These are phyloP conservation scores for Drosophila pseudotakahashii DNA, from an alignment of 2,888 invertebrate species.

Conservation along the genomic window DNA sequence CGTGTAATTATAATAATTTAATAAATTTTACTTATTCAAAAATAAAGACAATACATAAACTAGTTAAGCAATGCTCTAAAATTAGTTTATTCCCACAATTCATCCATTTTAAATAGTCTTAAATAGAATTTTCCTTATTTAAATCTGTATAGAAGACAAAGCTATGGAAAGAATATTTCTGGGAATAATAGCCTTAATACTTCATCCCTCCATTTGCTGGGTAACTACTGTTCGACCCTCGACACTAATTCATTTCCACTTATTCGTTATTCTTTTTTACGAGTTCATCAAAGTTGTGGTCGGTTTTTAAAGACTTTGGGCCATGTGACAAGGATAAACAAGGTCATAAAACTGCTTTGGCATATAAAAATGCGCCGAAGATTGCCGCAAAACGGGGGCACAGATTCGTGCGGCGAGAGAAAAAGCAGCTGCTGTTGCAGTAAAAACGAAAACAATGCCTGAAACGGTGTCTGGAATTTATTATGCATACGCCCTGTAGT, in stretches of 20 bases:
- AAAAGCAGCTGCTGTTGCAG: slow-evolving; percentile 33
- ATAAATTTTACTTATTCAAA: no score
- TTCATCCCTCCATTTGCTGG: slow-evolving; percentile 1
- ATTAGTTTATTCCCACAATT: no score
- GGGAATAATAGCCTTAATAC: no score
- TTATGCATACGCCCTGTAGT: slow-evolving; percentile 78
- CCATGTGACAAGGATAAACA: slow-evolving; percentile 78
- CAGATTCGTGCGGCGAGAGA: slow-evolving; percentile 53
- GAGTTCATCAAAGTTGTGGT: slow-evolving; percentile 79
- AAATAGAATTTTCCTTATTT: no score
- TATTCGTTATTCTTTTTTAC: slow-evolving; percentile 57
- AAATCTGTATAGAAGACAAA: no score
- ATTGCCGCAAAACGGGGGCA: slow-evolving; percentile 48
- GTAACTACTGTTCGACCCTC: slow-evolving; percentile 25
- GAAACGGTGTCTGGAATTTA: slow-evolving; percentile 56
- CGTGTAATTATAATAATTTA: no score
- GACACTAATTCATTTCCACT: slow-evolving; percentile 38
- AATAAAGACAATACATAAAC: no score
- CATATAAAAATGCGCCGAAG: slow-evolving; percentile 50
- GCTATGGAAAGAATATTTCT: no score
- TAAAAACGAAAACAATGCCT: slow-evolving; percentile 56
- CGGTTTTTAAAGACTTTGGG: slow-evolving; percentile 57
- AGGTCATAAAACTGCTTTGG: slow-evolving; percentile 65
- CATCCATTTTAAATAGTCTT: no score
- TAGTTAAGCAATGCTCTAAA: no score